Percentiles rank a stretch among this genome's conserved stretches.
phyloP scores from a whole-genome alignment of 1,140 invertebrate genomes.

The Diorhabda elongata region DNA sequence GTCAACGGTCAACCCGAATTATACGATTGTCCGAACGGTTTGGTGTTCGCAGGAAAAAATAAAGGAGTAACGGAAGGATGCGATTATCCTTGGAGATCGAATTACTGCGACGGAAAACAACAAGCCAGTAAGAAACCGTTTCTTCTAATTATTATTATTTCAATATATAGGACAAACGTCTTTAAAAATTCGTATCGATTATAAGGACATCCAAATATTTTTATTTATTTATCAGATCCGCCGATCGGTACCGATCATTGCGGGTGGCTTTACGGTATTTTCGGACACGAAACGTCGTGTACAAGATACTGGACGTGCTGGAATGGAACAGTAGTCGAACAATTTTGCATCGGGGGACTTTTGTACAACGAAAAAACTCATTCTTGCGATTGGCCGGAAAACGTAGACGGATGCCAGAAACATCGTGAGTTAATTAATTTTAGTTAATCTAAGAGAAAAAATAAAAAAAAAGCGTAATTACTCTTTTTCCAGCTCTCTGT shows the following conservation, averaged over 20 bases:
- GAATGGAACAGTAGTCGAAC: slow-evolving; percentile 89
- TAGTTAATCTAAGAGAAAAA: background rate
- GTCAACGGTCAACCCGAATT: slow-evolving; percentile 70
- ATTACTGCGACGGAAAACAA: slow-evolving; percentile 76
- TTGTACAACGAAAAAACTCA: slow-evolving; percentile 87
- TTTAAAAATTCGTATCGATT: background rate
- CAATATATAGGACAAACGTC: background rate
- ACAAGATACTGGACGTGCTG: slow-evolving; percentile 92
- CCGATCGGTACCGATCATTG: slow-evolving; percentile 82
- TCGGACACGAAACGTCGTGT: slow-evolving; percentile 88
- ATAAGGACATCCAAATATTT: background rate
- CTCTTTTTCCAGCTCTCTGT: slow-evolving; percentile 66
- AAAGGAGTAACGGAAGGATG: slow-evolving; percentile 81
- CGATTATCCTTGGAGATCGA: slow-evolving; percentile 83
- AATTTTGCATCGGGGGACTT: slow-evolving; percentile 87
- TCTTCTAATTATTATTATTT: background rate
- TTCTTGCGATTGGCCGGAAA: slow-evolving; percentile 90
- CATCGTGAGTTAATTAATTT: slow-evolving; percentile 70
- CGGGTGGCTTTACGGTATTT: slow-evolving; percentile 89
- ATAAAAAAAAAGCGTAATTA: no score
- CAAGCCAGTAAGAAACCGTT: slow-evolving; percentile 60
- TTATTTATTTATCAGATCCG: slow-evolving; percentile 57
- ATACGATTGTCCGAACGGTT: slow-evolving; percentile 85
- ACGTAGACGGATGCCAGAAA: slow-evolving; percentile 87
- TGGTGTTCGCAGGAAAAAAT: slow-evolving; percentile 84